Conservation (phyloP, 2,113 vertebrate genomes). For the Aythya baeri region DNA sequence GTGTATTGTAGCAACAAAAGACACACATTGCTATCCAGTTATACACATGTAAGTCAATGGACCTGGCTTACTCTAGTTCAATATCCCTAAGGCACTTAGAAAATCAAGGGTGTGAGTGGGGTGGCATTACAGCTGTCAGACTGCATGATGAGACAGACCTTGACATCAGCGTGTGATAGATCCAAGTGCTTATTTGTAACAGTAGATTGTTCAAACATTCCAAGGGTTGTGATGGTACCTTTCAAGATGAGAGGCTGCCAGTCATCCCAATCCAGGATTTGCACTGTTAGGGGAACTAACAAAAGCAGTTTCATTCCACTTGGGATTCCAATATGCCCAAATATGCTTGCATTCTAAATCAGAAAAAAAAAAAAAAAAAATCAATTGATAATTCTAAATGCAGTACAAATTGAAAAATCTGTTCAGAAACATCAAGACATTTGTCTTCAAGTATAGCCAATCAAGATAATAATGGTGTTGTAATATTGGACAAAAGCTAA, state of each 20-base stretch:
- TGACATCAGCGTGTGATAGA: not conserved
- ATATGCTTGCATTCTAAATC: not conserved
- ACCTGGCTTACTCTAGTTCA: conserved; percentile 2
- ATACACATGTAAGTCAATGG: not conserved
- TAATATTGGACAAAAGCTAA: not conserved
- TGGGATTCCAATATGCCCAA: not conserved
- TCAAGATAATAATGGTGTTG: not conserved
- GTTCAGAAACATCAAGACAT: not conserved
- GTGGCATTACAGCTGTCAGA: not conserved
- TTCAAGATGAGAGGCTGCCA: not conserved
- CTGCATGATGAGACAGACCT: not conserved
- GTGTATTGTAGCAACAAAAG: not conserved
- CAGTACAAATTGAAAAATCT: not conserved
- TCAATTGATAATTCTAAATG: not conserved
- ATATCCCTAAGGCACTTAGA: not conserved
- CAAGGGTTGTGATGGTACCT: not conserved
- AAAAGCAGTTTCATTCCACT: not conserved
- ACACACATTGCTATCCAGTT: rapidly evolving
- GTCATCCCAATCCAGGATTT: not conserved
- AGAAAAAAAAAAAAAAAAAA: not conserved
- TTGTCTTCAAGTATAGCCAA: not conserved
- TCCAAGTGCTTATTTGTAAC: not conserved
- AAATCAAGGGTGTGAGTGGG: not conserved
- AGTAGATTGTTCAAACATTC: not conserved
- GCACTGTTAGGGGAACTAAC: not conserved